A percentile compares a stretch with the other conserved stretches of the same genome.
These are phyloP conservation scores for Promerops cafer DNA, from an alignment of 2,113 vertebrate species.

Conservation along the genomic window DNA sequence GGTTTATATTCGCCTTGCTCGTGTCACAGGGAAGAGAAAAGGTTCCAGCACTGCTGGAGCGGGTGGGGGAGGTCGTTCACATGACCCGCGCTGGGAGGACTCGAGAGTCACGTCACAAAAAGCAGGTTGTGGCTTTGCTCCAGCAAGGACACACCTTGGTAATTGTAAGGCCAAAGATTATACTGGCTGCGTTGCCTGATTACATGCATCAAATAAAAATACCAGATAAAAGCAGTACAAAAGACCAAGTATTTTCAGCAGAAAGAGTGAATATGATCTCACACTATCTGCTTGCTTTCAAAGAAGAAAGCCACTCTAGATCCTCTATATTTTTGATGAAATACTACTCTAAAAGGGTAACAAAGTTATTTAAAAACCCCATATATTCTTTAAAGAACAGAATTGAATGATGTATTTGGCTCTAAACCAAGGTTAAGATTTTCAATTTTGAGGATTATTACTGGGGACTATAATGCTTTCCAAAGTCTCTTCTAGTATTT, in stretches of 20 bases:
- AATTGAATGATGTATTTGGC: neutral
- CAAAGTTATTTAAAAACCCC: neutral
- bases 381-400: neutral
- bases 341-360: neutral
- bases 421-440: neutral
- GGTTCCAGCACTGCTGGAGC: accelerated
- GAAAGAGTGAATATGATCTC: neutral
- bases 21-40: neutral
- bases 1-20: neutral
- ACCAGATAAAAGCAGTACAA: neutral
- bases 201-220: neutral
- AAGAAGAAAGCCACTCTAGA: neutral
- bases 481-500: neutral
- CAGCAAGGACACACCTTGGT: neutral
- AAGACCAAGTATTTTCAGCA: neutral
- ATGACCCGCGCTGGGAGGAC: accelerated
- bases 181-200: neutral
- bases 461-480: neutral
- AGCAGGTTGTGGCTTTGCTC: neutral
- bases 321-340: neutral
- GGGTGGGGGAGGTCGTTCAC: accelerated
- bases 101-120: neutral
- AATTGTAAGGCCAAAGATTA: neutral
- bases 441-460: neutral
- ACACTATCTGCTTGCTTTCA: neutral